Conservation (phyloP, 2,888 invertebrate genomes). For the Morpho achilles region DNA sequence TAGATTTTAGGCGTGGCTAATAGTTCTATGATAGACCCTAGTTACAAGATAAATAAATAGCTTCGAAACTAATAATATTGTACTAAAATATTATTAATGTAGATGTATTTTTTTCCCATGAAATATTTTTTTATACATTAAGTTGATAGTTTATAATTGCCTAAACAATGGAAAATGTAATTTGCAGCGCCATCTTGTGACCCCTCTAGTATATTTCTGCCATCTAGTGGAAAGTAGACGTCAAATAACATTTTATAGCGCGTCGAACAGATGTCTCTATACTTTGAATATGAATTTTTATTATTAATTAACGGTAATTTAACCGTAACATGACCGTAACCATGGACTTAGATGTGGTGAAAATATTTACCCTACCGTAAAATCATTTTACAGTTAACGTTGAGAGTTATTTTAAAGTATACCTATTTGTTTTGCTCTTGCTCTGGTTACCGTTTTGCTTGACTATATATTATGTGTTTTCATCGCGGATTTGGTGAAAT, state of each 20-base stretch:
- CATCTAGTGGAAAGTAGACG: constrained; percentile 21
- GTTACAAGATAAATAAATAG: too few species aligned
- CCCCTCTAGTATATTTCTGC: constrained; percentile 4
- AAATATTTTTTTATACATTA: too few species aligned
- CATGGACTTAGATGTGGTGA: constrained; percentile 12
- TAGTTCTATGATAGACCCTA: too few species aligned
- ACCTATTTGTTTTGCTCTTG: constrained; percentile 9
- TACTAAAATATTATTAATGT: too few species aligned
- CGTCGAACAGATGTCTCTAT: constrained; percentile 12
- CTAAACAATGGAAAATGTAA: too few species aligned
- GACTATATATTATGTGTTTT: background rate
- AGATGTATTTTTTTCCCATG: too few species aligned
- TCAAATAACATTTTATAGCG: background rate
- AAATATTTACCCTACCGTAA: constrained; percentile 13
- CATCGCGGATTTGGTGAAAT: background rate
- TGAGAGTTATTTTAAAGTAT: background rate
- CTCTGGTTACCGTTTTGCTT: constrained; percentile 3
- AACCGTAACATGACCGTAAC: constrained; percentile 7
- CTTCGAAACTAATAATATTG: too few species aligned
- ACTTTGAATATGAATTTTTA: background rate
- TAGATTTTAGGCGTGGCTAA: too few species aligned
- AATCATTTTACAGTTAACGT: constrained; percentile 4
- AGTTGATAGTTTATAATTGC: too few species aligned
- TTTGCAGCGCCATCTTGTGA: constrained; percentile 3
- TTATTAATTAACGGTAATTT: background rate